Evolutionary conservation across 2,888 invertebrate genomes (phyloP), one percentile per base, ranked within the genome.

Genomic region (Drosophila incognita): DNA sequence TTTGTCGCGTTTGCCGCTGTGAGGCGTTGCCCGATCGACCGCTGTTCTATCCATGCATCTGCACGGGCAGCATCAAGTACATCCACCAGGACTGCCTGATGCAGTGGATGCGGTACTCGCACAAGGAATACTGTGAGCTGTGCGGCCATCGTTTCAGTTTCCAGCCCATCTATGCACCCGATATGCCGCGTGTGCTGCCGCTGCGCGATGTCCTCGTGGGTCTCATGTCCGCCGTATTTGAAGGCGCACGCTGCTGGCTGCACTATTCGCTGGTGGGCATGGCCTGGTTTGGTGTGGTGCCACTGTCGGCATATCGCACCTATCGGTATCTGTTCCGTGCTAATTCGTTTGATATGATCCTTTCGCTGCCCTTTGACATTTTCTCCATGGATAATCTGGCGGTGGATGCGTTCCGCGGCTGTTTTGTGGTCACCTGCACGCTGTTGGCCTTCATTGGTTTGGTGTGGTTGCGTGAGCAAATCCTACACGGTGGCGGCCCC

Each of bases 61-160:
- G 99, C 93, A 99, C 99, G 33, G 99, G 99, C 62, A 99, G 98
- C 87, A 99, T 99, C 87, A 99, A 99, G 94, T 99, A 97, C 95
- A 99, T 99, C 72, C 99, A 99, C 94, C 99, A 99, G 93, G 99
- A 99, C 92, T 99, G 99, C 93, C 94, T 99, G 76, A 96, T 99
- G 89, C 99, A 99, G 94, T 99, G 99, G 99, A 97, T 99, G 96
- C 96, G 99, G 79, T 99, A 99, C 93, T 99, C 99, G 75, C 96
- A 98, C 83, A 99, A 99, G 94, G 99, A 99, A 93, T 99, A 98
- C 92, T 99, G 99, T 94, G 99, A 99, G 93, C 94, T 99, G 79
- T 99, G 99, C 93, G 98, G 99, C 74, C 98, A 99, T 94, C 96
- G 98, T 72, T 99, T 99, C 93, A 98, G 98, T 5, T 99, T 99